These are phyloP conservation scores for Sycophila texana DNA, from an alignment of 2,888 invertebrate genomes.

Conservation along the genomic window DNA sequence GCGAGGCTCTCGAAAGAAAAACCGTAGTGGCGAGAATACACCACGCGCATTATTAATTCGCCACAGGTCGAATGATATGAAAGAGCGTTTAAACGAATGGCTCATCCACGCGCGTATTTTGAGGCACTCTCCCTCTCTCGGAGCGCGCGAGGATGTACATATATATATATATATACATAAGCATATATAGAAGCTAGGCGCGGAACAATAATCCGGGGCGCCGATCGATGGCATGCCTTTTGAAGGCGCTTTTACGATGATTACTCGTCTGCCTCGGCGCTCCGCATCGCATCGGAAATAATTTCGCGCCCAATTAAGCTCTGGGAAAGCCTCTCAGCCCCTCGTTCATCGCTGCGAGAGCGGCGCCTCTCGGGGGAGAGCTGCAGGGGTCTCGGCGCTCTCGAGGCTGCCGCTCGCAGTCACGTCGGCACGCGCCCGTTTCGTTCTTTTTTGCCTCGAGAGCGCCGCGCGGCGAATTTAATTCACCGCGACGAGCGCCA, in stretches of 20 bases:
- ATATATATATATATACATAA: not conserved
- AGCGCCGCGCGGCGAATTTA: constrained; percentile 61
- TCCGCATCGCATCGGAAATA: constrained; percentile 74
- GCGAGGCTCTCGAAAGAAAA: no score
- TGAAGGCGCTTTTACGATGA: constrained; percentile 72
- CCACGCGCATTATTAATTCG: no score
- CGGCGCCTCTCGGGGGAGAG: no score
- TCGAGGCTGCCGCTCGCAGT: no score
- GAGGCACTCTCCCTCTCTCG: not conserved
- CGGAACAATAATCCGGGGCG: constrained; percentile 44
- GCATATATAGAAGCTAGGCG: not conserved
- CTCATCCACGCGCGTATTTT: not conserved
- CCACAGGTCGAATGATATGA: no score
- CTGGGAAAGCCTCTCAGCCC: constrained; percentile 65
- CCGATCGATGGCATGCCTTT: constrained; percentile 59
- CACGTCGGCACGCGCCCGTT: not conserved
- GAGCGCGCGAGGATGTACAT: not conserved
- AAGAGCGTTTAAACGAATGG: no score
- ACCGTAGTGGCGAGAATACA: no score
- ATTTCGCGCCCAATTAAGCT: constrained; percentile 75
- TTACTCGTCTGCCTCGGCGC: constrained; percentile 63
- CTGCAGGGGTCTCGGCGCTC: no score
- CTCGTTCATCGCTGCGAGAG: not conserved
- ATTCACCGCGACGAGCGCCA: constrained; percentile 59
- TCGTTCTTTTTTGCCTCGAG: not conserved